phyloP scores from a whole-genome alignment of 2,797 vertebrate genomes.

The Hydrocynus forskahlii region DNA sequence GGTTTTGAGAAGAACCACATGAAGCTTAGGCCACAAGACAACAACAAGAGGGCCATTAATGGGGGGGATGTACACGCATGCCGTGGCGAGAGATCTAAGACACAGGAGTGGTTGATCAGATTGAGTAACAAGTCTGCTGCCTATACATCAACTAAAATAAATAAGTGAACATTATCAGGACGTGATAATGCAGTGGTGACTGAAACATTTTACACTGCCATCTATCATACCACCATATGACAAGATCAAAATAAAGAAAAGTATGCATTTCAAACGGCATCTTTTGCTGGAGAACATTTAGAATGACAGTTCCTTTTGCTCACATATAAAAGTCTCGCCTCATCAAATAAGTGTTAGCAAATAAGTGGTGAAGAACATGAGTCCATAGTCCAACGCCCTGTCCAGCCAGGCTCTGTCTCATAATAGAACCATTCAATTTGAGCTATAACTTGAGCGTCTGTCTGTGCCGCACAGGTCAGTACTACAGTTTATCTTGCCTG shows the following conservation, averaged over 20 bases:
- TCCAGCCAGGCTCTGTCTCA: slow-evolving; percentile 9
- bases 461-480: slow-evolving; percentile 24
- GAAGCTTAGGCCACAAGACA: slow-evolving; percentile 27
- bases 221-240: background rate
- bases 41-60: slow-evolving; percentile 10
- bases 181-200: background rate
- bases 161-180: background rate
- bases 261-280: too few relatives aligned
- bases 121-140: background rate
- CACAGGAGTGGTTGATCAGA: background rate
- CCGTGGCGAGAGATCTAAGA: slow-evolving; percentile 12
- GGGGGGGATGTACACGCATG: slow-evolving; percentile 33
- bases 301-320: background rate
- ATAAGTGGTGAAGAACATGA: background rate
- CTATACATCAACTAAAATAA: background rate
- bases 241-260: background rate
- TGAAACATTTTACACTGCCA: background rate
- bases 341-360: background rate
- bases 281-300: slow-evolving; percentile 1
- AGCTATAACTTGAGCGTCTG: background rate
- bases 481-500: slow-evolving; percentile 32
- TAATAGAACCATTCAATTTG: background rate
- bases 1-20: slow-evolving; percentile 6
- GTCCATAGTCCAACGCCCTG: background rate
- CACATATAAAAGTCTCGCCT: background rate